Evolutionary conservation across 2,888 invertebrate species (phyloP), one percentile per base, ranked within the genome.

Genomic region (Coremacera marginata): DNA sequence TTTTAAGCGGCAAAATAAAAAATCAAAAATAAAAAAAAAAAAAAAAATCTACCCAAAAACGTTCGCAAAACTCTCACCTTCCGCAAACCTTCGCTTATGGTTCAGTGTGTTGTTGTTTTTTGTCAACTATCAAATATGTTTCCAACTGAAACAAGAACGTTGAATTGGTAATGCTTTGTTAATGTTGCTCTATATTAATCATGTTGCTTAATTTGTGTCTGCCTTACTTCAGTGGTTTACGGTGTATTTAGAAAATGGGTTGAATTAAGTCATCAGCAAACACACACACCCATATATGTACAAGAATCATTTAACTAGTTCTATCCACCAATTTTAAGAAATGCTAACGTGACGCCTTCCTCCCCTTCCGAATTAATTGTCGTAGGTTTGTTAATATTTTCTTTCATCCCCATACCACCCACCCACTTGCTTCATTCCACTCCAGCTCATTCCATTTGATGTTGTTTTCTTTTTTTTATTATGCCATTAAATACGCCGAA

Each of bases 321-420:
- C 44, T 44, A 11, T 11, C 44, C 44, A 44, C 44, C 44, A 44
- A 11, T 11, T 44, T 11, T 7, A 3, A 44, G 44, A 11, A 44
- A 44, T 44, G 16, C 55, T 31, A 31, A 52, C 25, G 51, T n/a
- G 14, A 31, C 11, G 57, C 11, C 37, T 8, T 34, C 67, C 72
- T 72, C 49, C 49, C 52, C 76, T 37, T 57, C 8, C 60, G 19
- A n/a, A 68, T 52, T 51, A 60, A 72, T 77, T 72, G 72, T 72
- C 72, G 31, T 68, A 67, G 27, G 25, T 55, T 37, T 37, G 70
- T 52, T 52, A 5, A 63, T 22, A 16, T 37, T 22, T 3, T 51
- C 25, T 51, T 51, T 51, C 27, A 57, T 27, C 34, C 34, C 27
- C 16, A 14, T 0, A 9, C n/a, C 19, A n/a, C n/a, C 19, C 67